phyloP scores from a whole-genome alignment of 2,113 vertebrate genomes.

The Platysternon megacephalum region DNA sequence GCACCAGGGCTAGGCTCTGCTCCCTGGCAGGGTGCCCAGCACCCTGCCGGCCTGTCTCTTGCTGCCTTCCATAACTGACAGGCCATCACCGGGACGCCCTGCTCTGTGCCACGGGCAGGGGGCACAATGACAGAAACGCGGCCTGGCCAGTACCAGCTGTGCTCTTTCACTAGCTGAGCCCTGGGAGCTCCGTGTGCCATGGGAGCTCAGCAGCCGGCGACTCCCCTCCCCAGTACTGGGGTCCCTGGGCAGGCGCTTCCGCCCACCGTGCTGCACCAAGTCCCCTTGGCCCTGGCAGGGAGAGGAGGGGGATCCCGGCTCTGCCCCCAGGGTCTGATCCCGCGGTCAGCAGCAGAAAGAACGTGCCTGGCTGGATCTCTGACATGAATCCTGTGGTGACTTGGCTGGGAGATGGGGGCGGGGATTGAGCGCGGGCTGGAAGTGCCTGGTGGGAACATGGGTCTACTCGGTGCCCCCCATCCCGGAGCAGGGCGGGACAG shows the following conservation, averaged over 20 bases:
- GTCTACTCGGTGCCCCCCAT: too few species aligned
- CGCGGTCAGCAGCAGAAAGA: neutral
- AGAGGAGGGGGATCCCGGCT: neutral
- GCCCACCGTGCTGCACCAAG: neutral
- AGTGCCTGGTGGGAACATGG: too few species aligned
- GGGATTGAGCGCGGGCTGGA: too few species aligned
- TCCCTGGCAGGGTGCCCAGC: neutral
- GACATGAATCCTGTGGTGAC: too few species aligned
- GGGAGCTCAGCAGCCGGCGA: too few species aligned
- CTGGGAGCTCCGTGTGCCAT: too few species aligned
- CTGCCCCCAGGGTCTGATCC: too few species aligned
- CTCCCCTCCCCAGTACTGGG: too few species aligned
- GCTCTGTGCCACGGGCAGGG: neutral
- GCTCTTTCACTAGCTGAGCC: too few species aligned
- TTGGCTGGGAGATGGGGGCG: too few species aligned
- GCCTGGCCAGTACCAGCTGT: too few species aligned
- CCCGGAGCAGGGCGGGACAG: too few species aligned
- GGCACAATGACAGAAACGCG: neutral
- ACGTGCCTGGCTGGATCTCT: neutral
- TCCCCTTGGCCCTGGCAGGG: neutral
- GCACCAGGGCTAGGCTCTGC: neutral
- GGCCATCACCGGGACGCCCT: neutral
- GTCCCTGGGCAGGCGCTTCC: neutral
- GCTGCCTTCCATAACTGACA: neutral
- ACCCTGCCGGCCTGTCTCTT: neutral